Conservation (phyloP, 2,113 vertebrate species). For the Micronycteris hirsuta region DNA sequence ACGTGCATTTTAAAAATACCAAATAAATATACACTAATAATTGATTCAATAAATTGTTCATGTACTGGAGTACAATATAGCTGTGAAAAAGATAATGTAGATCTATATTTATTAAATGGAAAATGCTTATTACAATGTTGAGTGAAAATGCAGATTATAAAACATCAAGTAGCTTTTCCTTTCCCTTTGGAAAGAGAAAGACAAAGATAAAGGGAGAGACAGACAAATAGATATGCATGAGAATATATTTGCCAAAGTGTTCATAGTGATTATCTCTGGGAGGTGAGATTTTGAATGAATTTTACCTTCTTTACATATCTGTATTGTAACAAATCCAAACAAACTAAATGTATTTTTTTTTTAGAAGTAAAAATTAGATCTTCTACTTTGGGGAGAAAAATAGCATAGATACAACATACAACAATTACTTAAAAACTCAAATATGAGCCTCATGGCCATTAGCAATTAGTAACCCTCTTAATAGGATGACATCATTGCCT, state of each 20-base stretch:
- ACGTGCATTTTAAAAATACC: not conserved
- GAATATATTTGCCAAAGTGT: conserved; percentile 2
- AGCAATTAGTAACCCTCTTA: not conserved
- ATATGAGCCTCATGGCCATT: not conserved
- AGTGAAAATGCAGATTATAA: not conserved
- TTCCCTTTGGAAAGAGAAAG: not conserved
- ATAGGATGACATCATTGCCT: not conserved
- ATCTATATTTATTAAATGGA: conserved; percentile 6
- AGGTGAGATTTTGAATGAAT: conserved; percentile 6
- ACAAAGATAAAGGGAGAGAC: not conserved
- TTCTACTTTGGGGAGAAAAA: not conserved
- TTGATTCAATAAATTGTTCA: conserved; percentile 6
- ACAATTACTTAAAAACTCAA: conserved; percentile 13
- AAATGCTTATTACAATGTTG: not conserved
- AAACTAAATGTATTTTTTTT: not conserved
- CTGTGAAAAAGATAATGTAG: not conserved
- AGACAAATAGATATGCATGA: not conserved
- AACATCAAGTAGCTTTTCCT: not conserved
- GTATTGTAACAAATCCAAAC: not conserved
- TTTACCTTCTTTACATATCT: not conserved
- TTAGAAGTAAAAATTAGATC: conserved; percentile 27
- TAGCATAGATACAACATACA: not conserved
- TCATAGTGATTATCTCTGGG: not conserved
- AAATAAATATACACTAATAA: conserved; percentile 7
- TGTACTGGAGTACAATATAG: not conserved